Evolutionary conservation across 2,113 vertebrate species (phyloP), one percentile per base, ranked within the genome.

Genomic region (Orthochromis malagaraziensis): DNA sequence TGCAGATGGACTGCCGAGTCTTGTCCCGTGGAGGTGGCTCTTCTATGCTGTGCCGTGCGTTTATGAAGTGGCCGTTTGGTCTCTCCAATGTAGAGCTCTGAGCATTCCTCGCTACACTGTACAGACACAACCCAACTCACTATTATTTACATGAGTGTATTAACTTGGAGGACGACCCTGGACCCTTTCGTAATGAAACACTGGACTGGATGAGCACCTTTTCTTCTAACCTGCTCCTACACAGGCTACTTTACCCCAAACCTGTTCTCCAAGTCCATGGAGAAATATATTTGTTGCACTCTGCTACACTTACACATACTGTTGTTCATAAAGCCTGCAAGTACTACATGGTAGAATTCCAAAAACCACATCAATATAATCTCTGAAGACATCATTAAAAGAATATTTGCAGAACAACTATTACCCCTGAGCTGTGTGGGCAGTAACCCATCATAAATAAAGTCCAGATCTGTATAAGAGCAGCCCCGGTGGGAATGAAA

Each of bases 301-400:
- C 26, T 45, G 51, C 51, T 63, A 9, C 13, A 14, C 5, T 47
- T 5, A 73, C 7, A 29, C 24, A 81, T 31, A 21, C 2, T 13
- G 31, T n/a, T 33, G n/a, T 9, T 68, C 17, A 58, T 26, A 16
- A 84, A 63, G 26, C 16, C 49, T 79, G 12, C 35, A 80, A 84
- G 17, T 2, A 16, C 5, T 5, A 10, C 2, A 17, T 5, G 55
- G 26, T 31, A n/a, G 17, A 54, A 1, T 55, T 60, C 38, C 11
- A 35, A 47, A n/a, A 87, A 21, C 79, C 58, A 29, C n/a, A 68
- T 42, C 45, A n/a, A 33, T 6, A 14, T 16, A 77, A 70, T 35
- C 85, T 81, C 84, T 40, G 16, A 87, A 89, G 89, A 79, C 89
- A 87, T 88, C 55, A 87, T 92, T 89, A 85, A 73, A 65, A 63